These are phyloP conservation scores for Cebus imitator DNA, from an alignment of 2,113 vertebrate genomes.

Conservation along the genomic window DNA sequence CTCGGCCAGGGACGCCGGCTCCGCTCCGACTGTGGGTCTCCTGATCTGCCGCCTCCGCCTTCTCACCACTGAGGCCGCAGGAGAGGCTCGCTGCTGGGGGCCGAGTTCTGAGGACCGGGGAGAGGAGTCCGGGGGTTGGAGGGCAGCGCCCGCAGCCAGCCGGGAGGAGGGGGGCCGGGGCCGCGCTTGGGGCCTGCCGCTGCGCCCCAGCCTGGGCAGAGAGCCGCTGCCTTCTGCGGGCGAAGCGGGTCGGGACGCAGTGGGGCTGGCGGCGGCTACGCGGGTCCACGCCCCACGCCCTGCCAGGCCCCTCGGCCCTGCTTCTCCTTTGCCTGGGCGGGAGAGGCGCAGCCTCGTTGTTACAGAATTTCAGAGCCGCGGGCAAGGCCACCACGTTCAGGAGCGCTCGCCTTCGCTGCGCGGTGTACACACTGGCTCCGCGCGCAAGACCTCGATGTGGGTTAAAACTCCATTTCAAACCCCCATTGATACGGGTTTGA, in stretches of 20 bases:
- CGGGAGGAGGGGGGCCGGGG: not conserved
- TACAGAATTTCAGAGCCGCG: not conserved
- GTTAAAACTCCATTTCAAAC: constrained; percentile 83
- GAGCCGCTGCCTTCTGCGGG: not conserved
- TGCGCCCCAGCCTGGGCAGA: not conserved
- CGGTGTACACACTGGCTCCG: constrained; percentile 70
- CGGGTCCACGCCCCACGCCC: fast-evolving
- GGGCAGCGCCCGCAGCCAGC: not conserved
- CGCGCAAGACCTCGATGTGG: constrained; percentile 73
- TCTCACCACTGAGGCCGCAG: not conserved
- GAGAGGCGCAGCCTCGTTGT: fast-evolving
- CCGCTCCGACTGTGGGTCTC: fast-evolving
- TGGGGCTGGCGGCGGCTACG: fast-evolving
- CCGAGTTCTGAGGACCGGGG: not conserved
- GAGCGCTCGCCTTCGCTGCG: not conserved
- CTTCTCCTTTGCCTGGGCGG: too few relatives aligned
- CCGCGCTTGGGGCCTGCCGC: too few relatives aligned
- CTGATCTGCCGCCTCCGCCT: not conserved
- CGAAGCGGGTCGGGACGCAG: fast-evolving
- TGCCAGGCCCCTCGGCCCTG: fast-evolving
- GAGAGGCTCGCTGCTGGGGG: not conserved
- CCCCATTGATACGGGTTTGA: constrained; percentile 86
- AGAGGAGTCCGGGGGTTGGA: not conserved
- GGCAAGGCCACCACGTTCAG: not conserved
- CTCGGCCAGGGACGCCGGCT: not conserved